A percentile compares a stretch with the other conserved stretches of the same genome.
These are phyloP conservation scores for Pharmacophagus antenor DNA, from an alignment of 2,888 invertebrate genomes.

Conservation along the genomic window DNA sequence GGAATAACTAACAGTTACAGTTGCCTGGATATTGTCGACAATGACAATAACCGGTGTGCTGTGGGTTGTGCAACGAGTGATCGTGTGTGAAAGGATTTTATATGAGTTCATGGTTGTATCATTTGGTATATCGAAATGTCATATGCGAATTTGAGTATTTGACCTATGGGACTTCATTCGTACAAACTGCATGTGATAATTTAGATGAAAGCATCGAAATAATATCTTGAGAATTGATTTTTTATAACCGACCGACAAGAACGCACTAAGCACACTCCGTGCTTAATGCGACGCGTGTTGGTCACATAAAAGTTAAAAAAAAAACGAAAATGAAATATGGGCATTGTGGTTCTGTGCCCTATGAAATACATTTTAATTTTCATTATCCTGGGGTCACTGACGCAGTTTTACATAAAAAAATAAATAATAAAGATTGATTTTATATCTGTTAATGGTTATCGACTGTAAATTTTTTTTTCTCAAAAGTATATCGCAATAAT, in stretches of 20 bases:
- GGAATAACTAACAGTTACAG: slow-evolving; percentile 35
- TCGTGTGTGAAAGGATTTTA: slow-evolving; percentile 42
- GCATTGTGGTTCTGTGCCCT: no score
- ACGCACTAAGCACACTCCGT: neutral
- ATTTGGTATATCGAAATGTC: neutral
- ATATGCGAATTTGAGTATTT: neutral
- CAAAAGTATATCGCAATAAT: no score
- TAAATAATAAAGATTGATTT: no score
- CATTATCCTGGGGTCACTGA: no score
- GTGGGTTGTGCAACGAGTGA: slow-evolving; percentile 51
- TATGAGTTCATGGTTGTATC: slow-evolving; percentile 3
- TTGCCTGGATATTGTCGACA: slow-evolving; percentile 44
- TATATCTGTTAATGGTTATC: no score
- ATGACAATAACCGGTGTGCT: slow-evolving; percentile 56
- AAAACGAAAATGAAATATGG: no score
- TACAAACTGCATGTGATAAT: neutral
- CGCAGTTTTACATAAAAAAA: no score
- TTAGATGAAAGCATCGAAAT: neutral
- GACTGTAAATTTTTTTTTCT: no score
- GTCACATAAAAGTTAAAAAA: no score
- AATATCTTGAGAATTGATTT: no score
- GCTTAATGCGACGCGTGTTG: no score
- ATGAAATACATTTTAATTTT: no score
- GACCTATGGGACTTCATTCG: neutral
- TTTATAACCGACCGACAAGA: neutral